A percentile compares a stretch with the other conserved stretches of the same genome.
Evolutionary conservation across 2,113 vertebrate genomes (phyloP).

Genomic region (Petroica traversi): DNA sequence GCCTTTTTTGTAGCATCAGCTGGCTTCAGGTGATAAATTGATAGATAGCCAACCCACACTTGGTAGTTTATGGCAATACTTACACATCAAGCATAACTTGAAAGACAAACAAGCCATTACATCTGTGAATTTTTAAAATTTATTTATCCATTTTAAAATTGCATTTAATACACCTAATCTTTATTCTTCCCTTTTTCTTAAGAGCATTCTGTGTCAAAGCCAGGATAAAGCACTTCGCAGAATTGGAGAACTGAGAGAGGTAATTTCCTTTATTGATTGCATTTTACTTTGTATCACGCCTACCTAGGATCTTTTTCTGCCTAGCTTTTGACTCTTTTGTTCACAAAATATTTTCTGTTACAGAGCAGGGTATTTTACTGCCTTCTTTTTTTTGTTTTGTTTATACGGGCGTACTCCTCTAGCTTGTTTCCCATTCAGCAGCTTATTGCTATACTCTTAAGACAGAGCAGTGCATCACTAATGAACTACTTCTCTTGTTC

Average conservation of each 20-base stretch:
- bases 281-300: background rate
- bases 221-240: conserved; percentile 95
- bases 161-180: background rate
- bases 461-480: background rate
- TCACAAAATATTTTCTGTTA: background rate
- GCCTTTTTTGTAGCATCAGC: background rate
- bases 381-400: background rate
- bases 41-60: background rate
- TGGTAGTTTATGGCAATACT: background rate
- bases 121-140: background rate
- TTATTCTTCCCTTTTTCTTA: conserved; percentile 9
- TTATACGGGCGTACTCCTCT: background rate
- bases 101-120: background rate
- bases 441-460: background rate
- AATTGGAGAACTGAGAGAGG: conserved; percentile 94
- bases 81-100: background rate
- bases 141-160: background rate
- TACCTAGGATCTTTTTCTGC: background rate
- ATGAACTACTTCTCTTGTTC: background rate
- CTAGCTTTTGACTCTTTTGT: background rate
- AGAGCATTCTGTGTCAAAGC: conserved; percentile 94
- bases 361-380: background rate
- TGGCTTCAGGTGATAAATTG: background rate
- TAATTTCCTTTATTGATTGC: conserved; percentile 49
- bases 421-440: background rate